phyloP scores from a whole-genome alignment of 2,888 invertebrate species.

The Camponotus fellah region DNA sequence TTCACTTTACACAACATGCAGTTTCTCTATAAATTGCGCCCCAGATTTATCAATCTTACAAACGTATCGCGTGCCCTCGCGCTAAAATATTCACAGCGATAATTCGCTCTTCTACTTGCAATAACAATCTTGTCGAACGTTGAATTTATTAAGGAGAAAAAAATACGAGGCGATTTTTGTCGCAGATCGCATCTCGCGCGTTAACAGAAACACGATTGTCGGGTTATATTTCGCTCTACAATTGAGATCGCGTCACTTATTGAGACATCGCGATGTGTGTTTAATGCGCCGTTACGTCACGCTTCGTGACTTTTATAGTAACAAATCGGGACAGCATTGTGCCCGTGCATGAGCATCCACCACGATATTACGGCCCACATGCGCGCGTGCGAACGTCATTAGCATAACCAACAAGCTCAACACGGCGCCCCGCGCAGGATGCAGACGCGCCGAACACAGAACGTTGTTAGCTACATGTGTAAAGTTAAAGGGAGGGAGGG shows the following conservation, averaged over 20 bases:
- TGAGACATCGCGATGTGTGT: slow-evolving; percentile 76
- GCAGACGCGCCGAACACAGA: slow-evolving; percentile 67
- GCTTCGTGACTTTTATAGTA: slow-evolving; percentile 76
- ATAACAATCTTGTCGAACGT: background rate
- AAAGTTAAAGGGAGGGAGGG: slow-evolving; percentile 63
- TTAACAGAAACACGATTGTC: slow-evolving; percentile 33
- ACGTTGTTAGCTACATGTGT: slow-evolving; percentile 71
- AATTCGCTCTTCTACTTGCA: background rate
- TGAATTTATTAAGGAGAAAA: background rate
- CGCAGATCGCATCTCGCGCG: background rate
- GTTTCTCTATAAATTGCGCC: background rate
- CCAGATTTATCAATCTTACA: background rate
- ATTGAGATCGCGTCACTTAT: slow-evolving; percentile 75
- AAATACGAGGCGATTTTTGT: background rate
- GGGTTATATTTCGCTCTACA: slow-evolving; percentile 53
- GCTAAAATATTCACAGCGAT: background rate
- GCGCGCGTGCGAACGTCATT: slow-evolving; percentile 75
- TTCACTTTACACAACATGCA: background rate
- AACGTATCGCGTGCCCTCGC: background rate
- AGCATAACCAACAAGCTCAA: slow-evolving; percentile 80
- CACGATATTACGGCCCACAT: slow-evolving; percentile 50
- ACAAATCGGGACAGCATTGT: slow-evolving; percentile 82
- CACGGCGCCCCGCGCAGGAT: slow-evolving; percentile 62
- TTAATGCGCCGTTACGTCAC: slow-evolving; percentile 81
- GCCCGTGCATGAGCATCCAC: slow-evolving; percentile 70